Evolutionary conservation across 2,113 vertebrate genomes (phyloP).

Genomic region (Nesospiza acunhae): DNA sequence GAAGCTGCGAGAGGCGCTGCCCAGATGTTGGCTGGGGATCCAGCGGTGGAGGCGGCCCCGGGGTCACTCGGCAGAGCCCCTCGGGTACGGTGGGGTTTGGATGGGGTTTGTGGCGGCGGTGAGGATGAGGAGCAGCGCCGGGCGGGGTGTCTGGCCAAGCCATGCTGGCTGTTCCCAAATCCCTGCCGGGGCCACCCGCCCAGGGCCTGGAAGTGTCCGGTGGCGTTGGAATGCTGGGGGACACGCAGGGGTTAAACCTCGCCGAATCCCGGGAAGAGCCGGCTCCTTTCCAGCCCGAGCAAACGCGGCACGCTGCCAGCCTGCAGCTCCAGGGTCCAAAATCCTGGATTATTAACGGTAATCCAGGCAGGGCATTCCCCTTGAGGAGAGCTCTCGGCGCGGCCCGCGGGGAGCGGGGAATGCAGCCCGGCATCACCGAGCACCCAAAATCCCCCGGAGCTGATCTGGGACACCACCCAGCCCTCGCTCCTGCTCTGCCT

Average conservation of each 20-base stretch:
- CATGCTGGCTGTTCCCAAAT: rapidly evolving
- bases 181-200: not conserved
- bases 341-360: rapidly evolving
- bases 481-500: not conserved
- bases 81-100: rapidly evolving
- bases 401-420: not conserved
- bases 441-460: not conserved
- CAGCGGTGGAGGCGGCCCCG: not conserved
- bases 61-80: not conserved
- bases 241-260: not conserved
- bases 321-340: not conserved
- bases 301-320: not conserved
- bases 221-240: rapidly evolving
- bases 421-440: rapidly evolving
- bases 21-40: not conserved
- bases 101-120: not conserved
- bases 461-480: not conserved
- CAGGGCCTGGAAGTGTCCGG: rapidly evolving
- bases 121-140: not conserved
- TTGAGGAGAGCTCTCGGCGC: rapidly evolving
- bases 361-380: rapidly evolving
- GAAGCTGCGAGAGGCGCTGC: not conserved
- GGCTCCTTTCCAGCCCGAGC: not conserved
- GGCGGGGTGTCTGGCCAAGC: not conserved
- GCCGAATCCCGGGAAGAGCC: not conserved